Base-by-base conservation (phyloP, 2,888 invertebrate species). In the Carcina quercana region DNA sequence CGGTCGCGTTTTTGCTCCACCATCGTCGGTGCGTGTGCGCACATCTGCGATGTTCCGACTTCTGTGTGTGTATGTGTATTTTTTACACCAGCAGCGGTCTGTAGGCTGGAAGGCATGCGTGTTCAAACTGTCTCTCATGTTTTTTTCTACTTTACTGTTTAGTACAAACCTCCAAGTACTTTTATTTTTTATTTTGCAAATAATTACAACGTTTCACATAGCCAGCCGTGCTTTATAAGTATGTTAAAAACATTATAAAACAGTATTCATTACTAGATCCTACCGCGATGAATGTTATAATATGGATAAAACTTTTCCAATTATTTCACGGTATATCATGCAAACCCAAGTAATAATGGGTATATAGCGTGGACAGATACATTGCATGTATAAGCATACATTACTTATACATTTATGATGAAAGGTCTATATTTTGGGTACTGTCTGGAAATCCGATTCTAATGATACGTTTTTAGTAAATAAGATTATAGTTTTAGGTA, bases 41-140 rank as follows among this genome's bases (percentile, higher is more conserved):
- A 73, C 80, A 80, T 76, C 70, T 75, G 76, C 63, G 51, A 50
- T 54, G 65, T 67, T 67, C 69, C 67, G 63, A 51, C 50, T 46
- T 59, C 48, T 64, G 60, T 60, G 62, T 49, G 33, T 40, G 39
- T 42, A 38, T 55, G 51, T 50, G 43, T 54, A 54, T 38, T 54
- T 63, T 73, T 71, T 64, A 60, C 59, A 47, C 39, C 43, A 40
- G 47, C 54, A 53, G 46, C 43, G 55, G 50, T 47, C 26, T 56
- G 59, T 56, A 52, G 56, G 47, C 50, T 54, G 56, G 51, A 47
- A 43, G 44, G 43, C 53, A 48, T 55, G 58, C 57, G 59, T 57
- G 59, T 59, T 55, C 44, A 43, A 54, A 50, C 59, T 53, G 57
- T 56, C 59, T 58, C 45, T 51, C 59, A 49, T 43, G 56, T 62